A percentile compares a stretch with the other conserved stretches of the same genome.
Evolutionary conservation across 2,797 vertebrate genomes (phyloP).

Genomic region (Micromesistius poutassou): DNA sequence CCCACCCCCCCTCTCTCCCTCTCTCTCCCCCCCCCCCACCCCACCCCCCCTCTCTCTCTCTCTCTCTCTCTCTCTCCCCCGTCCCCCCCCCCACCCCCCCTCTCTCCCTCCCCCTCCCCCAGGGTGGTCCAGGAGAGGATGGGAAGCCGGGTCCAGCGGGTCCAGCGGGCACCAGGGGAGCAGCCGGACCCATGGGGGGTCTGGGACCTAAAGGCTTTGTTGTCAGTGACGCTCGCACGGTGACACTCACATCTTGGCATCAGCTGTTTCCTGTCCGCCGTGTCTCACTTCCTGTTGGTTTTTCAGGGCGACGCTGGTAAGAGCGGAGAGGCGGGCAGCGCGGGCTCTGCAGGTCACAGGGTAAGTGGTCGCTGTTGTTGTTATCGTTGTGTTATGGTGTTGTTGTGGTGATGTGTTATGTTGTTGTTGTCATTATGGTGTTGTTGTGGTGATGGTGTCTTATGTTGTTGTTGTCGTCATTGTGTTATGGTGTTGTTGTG

Average conservation of each 20-base stretch:
- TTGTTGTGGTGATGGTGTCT: too few species aligned
- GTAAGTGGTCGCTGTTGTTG: constrained; percentile 63
- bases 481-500: too few species aligned
- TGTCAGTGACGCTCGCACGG: constrained; percentile 72
- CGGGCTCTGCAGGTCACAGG: constrained; percentile 86
- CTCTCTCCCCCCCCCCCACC: neutral
- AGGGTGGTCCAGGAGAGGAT: constrained; percentile 92
- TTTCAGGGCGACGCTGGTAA: constrained; percentile 92
- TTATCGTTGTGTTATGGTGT: neutral
- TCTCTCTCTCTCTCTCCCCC: neutral
- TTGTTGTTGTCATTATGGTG: neutral
- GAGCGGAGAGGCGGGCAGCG: constrained; percentile 84
- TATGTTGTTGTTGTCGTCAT: too few species aligned
- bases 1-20: neutral
- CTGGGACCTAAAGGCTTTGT: constrained; percentile 92
- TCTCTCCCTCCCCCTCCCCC: neutral
- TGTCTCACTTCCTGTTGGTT: constrained; percentile 17
- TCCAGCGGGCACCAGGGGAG: constrained; percentile 82
- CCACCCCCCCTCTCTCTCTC: too few species aligned
- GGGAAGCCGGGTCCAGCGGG: constrained; percentile 88
- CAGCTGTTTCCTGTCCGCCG: neutral
- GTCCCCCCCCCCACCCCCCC: neutral
- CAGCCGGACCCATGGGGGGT: constrained; percentile 87
- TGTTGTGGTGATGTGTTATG: neutral
- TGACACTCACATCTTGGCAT: neutral